Evolutionary conservation across 2,113 vertebrate genomes (phyloP), one percentile per base, ranked within the genome.

Genomic region (Ceyx margarethae): DNA sequence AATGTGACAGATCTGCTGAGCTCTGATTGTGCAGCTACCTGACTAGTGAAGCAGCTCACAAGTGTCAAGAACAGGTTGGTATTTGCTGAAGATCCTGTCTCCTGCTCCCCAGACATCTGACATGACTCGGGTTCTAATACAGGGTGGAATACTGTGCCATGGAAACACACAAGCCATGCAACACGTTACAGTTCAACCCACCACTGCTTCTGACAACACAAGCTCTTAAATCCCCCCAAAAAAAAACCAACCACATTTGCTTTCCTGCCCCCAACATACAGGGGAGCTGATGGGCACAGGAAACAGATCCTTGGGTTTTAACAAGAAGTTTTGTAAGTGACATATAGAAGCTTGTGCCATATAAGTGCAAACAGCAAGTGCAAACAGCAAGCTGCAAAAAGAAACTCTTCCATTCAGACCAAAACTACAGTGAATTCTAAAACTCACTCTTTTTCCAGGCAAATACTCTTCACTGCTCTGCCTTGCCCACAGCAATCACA

Each of bases 341-440:
- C 25, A 23, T 21, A 65, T 4, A 28, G 0, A 0, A 86, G 25
- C 3, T 42, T 58, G 20, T 50, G 26, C 29, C 68, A 90, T 0
- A 0, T 26, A 71, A 66, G 26, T 2, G 1, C n/a, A 12, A 13
- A 50, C 22, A 76, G 22, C 28, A 65, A 85, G 64, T 2, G 1
- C n/a, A 12, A 13, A 50, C 22, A 76, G 22, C 28, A 65, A 85
- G 64, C 29, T 16, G 37, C 18, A 57, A 40, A 75, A 54, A 53
- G 7, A 31, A 85, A 37, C 17, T n/a, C 53, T 25, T 8, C 15
- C 5, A 48, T 51, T 67, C 37, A 43, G 19, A 69, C 11, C 16
- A 45, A 48, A 94, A 53, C 19, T 19, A 22, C 11, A 65, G 0
- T 58, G 33, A 73, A 64, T 16, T 45, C 13, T 65, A 33, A 58